phyloP scores from a whole-genome alignment of 2,113 vertebrate genomes.

The Podarcis cretensis region DNA sequence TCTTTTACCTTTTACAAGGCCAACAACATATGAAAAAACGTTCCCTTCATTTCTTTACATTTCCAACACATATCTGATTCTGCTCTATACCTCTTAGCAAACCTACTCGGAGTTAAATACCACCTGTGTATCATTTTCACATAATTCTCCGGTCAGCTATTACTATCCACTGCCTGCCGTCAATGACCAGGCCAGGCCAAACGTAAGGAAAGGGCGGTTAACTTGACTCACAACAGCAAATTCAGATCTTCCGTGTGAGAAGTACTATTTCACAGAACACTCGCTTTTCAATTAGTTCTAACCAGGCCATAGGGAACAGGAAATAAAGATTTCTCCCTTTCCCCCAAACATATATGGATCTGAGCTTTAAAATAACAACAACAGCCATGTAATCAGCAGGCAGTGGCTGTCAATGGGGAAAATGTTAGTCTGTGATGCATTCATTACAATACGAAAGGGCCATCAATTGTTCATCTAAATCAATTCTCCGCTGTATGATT shows the following conservation, averaged over 20 bases:
- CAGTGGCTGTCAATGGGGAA: neutral
- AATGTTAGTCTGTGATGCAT: neutral
- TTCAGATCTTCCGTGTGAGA: neutral
- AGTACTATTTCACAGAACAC: neutral
- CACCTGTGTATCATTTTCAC: no score
- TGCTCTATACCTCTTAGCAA: no score
- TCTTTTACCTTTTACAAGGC: no score
- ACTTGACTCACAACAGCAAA: neutral
- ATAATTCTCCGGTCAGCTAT: no score
- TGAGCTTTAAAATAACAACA: neutral
- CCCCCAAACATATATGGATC: neutral
- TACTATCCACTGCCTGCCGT: neutral
- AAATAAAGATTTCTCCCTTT: neutral
- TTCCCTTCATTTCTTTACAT: no score
- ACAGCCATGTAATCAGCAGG: neutral
- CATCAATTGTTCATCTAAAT: constrained; percentile 2
- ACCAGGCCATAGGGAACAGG: neutral
- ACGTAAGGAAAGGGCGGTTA: neutral
- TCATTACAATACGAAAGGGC: neutral
- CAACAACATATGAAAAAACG: no score
- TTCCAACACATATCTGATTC: no score
- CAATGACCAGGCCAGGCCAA: neutral
- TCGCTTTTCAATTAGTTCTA: neutral
- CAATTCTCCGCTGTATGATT: neutral
- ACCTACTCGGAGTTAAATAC: no score